Base-by-base conservation (phyloP, 2,113 vertebrate genomes). In the Crocuta crocuta region DNA sequence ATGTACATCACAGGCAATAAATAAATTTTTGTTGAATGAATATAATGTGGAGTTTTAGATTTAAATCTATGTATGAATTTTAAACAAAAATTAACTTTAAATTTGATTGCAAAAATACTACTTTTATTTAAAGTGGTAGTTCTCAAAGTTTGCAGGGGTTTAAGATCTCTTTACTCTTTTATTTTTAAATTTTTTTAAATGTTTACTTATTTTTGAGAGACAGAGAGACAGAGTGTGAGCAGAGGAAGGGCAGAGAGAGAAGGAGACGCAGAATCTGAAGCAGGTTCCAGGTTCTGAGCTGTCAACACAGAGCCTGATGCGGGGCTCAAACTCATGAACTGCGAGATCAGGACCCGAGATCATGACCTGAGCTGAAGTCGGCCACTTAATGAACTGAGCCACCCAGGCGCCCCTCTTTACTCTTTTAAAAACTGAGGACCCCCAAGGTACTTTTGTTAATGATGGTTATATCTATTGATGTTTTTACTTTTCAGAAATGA, bases 31-130 rank as follows among this genome's bases (percentile, higher is more conserved):
- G 39, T 86, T 71, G 55, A 63, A 63, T 84, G 33, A 74, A 95
- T 96, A 21, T 66, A 94, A 55, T 63, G 2, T 88, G 33, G 24
- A 9, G 10, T 19, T 87, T 74, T 96, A 28, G 26, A 95, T 15
- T 92, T 94, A 89, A 58, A 58, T 92, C 23, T 92, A 13, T 63
- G 65, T 89, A 76, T 97, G 33, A 93, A 86, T 96, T 84, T 94
- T 95, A 79, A 95, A 93, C n/a, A 70, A 84, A 93, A 73, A 85
- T 55, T 91, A 85, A 70, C 85, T 89, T 90, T 48, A 13, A 95
- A 50, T 95, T 3, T 61, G n/a, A 48, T 96, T 82, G 70, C 1
- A 86, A 81, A 95, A 91, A 43, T 94, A 33, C 19, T 12, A 19
- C 17, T 93, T 96, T 95, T 97, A 58, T 15, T 94, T 87, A 68